These are phyloP conservation scores for Cephonodes hylas DNA, from an alignment of 2,888 invertebrate genomes.

Conservation along the genomic window DNA sequence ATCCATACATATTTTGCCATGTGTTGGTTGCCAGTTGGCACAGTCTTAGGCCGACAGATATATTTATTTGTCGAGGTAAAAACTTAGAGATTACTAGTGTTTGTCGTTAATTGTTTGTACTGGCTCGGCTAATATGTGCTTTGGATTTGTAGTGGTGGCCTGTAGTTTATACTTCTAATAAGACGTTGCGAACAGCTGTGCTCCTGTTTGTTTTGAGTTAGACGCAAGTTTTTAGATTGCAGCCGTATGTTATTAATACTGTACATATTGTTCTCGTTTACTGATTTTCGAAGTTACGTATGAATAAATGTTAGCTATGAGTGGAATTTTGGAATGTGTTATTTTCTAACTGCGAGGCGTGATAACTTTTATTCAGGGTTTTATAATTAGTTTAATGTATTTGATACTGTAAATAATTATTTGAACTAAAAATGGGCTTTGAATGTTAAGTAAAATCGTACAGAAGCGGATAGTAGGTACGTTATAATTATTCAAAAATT, in stretches of 20 bases:
- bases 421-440: no score
- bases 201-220: background rate
- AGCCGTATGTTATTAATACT: background rate
- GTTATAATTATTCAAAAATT: background rate
- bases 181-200: constrained; percentile 5
- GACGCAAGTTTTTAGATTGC: background rate
- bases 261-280: background rate
- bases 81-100: constrained; percentile 2
- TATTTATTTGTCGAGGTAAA: background rate
- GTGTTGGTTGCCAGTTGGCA: background rate
- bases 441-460: no score
- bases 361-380: no score
- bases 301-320: no score
- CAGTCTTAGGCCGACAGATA: background rate
- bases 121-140: constrained; percentile 6
- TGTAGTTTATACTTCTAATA: constrained; percentile 1
- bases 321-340: no score
- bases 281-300: no score
- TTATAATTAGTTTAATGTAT: no score
- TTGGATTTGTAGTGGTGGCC: background rate
- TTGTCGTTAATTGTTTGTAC: constrained; percentile 1
- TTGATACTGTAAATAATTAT: no score
- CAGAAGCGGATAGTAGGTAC: no score
- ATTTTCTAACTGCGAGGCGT: no score
- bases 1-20: background rate